Base-by-base conservation (phyloP, 2,888 invertebrate genomes). In the Cheiracanthium punctorium region DNA sequence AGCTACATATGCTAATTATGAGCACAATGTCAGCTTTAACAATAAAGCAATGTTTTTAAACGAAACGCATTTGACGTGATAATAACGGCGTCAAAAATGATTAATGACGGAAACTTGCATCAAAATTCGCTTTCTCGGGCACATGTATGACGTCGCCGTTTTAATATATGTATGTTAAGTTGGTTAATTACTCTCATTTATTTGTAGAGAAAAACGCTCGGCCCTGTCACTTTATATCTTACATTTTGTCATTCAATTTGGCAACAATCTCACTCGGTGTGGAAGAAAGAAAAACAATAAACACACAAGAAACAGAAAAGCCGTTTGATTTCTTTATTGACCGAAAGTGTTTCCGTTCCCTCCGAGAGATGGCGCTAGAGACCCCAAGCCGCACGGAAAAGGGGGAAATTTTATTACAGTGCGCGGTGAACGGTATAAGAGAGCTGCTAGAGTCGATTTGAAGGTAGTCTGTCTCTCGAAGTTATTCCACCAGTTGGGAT, bases 111-210 rank as follows among this genome's bases (percentile, higher is more conserved):
- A 20, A 58, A 58, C 14, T 58, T 24, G 58, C 58, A 17, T 58
- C 58, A 24, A 58, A 58, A 58, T 24, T 58, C 58, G 20, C 24
- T 58, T 58, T 58, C 58, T 58, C 20, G 2, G 20, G 12, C 58
- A 2, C 58, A 24, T 24, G 4, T 58, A 24, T 20, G 58, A 58
- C 24, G 24, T 2, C 5, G 5, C 1, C 58, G 4, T 1, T 58
- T 58, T 58, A 58, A 58, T 58, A 58, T 58, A 58, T 58, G 58
- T 58, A 58, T 24, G 58, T 24, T 58, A 58, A 58, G 58, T 58
- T 58, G 24, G 58, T 24, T 58, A 58, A 58, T 58, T 58, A 58
- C 24, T 1, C 58, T 58, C 58, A 58, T 58, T 58, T 58, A 58
- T 58, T 58, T 58, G 24, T 24, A 24, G 24, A 1, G 43, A 58